These are phyloP conservation scores for Sander vitreus DNA, from an alignment of 2,113 vertebrate species.

Conservation along the genomic window DNA sequence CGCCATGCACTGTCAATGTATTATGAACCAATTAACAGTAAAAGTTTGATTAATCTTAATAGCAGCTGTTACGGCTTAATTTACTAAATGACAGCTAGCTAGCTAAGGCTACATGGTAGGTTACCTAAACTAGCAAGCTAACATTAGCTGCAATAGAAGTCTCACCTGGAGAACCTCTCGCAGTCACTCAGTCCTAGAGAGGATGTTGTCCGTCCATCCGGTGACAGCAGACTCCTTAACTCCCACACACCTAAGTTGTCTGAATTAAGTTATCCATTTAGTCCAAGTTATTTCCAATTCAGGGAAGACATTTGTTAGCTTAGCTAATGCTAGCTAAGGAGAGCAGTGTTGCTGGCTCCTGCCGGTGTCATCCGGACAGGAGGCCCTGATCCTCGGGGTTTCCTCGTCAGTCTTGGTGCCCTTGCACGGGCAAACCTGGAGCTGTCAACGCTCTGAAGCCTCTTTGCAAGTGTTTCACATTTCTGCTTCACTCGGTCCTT, in stretches of 20 bases:
- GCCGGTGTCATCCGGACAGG: slow-evolving; percentile 74
- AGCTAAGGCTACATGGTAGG: background rate
- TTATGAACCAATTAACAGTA: background rate
- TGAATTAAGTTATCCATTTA: slow-evolving; percentile 61
- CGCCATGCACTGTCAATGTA: background rate
- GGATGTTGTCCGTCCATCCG: slow-evolving; percentile 51
- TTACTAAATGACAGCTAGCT: background rate
- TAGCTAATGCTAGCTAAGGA: slow-evolving; percentile 73
- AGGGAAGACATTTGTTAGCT: slow-evolving; percentile 72
- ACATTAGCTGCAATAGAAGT: slow-evolving; percentile 32
- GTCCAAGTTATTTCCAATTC: slow-evolving; percentile 29
- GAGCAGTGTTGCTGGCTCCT: slow-evolving; percentile 43
- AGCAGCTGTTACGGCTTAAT: background rate
- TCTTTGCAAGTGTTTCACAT: slow-evolving; percentile 66
- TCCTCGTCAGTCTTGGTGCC: slow-evolving; percentile 66
- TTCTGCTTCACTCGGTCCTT: slow-evolving; percentile 47
- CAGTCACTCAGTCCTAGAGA: slow-evolving; percentile 44
- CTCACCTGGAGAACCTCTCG: slow-evolving; percentile 74
- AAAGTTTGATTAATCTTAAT: background rate
- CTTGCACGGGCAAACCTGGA: slow-evolving; percentile 53
- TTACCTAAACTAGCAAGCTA: slow-evolving; percentile 35
- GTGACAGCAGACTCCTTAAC: slow-evolving; percentile 48
- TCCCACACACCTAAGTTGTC: slow-evolving; percentile 35
- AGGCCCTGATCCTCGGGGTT: slow-evolving; percentile 83
- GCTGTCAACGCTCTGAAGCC: slow-evolving; percentile 60